Conservation (phyloP, 2,797 vertebrate species). For the Setipinna tenuifilis region DNA sequence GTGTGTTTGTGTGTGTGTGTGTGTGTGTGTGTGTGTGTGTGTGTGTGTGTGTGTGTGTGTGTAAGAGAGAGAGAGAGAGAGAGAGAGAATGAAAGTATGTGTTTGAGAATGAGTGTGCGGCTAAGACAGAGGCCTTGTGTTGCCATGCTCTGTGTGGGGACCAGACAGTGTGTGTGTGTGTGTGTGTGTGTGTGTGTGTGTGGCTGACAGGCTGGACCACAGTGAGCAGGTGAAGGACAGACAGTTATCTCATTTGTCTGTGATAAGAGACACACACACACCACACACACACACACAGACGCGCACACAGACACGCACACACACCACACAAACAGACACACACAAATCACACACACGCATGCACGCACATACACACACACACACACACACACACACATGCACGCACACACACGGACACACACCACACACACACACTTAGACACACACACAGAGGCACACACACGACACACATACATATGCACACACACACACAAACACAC, state of each 20-base stretch:
- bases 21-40: too few species aligned
- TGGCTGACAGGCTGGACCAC: not conserved
- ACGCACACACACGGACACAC: not conserved
- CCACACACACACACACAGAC: conserved; percentile 3
- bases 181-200: not conserved
- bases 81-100: too few species aligned
- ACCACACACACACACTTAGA: not conserved
- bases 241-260: not conserved
- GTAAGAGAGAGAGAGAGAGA: too few species aligned
- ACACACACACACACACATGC: conserved; percentile 11
- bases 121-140: not conserved
- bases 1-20: too few species aligned
- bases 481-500: not conserved
- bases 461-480: not conserved
- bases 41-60: not conserved
- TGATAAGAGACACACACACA: not conserved
- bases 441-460: not conserved
- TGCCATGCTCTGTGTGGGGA: not conserved
- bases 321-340: conserved; percentile 2
- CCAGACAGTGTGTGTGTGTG: not conserved
- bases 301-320: not conserved
- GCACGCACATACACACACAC: not conserved
- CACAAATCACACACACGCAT: not conserved
- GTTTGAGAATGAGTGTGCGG: not conserved
- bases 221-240: conserved; percentile 7